These are phyloP conservation scores for Phoxinus phoxinus DNA, from an alignment of 2,113 vertebrate genomes.

Conservation along the genomic window DNA sequence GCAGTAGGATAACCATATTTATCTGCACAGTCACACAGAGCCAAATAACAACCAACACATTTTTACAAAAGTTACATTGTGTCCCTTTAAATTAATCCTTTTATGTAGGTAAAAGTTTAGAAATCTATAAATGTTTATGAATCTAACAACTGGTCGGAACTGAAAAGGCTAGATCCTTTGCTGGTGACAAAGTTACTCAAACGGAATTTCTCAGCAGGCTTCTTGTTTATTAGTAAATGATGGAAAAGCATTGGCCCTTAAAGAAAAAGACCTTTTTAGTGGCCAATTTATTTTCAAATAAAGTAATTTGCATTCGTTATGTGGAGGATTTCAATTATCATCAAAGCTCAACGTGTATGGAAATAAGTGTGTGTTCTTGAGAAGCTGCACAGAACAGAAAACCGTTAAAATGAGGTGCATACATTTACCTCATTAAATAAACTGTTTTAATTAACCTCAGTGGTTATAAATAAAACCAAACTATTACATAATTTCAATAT, in stretches of 20 bases:
- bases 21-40: too few relatives aligned
- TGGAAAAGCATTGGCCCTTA: not conserved
- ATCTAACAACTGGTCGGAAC: too few relatives aligned
- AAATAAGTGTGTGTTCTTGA: conserved; percentile 21
- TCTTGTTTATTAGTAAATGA: conserved; percentile 14
- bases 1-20: too few relatives aligned
- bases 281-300: not conserved
- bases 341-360: not conserved
- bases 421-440: not conserved
- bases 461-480: not conserved
- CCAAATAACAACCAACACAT: too few relatives aligned
- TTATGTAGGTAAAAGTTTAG: too few relatives aligned
- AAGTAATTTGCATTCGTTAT: conserved; percentile 5
- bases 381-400: not conserved
- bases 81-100: too few relatives aligned
- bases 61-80: too few relatives aligned
- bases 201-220: not conserved
- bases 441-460: not conserved
- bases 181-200: not conserved
- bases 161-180: not conserved
- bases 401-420: not conserved
- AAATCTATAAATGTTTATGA: too few relatives aligned
- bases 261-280: not conserved
- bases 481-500: not conserved
- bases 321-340: conserved; percentile 3